phyloP scores from a whole-genome alignment of 92 coral and sea anemone genomes.

The Zoanthus gigantus region DNA sequence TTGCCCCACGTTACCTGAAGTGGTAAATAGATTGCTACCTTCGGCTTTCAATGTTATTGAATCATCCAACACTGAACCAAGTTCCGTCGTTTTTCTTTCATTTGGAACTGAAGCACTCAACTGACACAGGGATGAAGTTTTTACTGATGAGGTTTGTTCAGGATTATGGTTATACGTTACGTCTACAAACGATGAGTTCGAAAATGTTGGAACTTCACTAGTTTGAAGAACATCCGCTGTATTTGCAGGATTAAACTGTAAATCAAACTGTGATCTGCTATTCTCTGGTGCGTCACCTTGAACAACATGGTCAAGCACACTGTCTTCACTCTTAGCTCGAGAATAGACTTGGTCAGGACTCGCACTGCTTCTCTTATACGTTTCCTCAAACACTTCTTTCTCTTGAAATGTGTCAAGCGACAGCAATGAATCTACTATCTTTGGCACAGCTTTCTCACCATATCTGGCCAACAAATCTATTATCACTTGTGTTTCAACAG shows the following conservation, averaged over 20 bases:
- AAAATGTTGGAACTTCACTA: slow-evolving; percentile 40
- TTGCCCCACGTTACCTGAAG: background rate
- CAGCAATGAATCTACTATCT: slow-evolving; percentile 74
- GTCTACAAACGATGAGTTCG: background rate
- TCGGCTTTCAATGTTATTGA: background rate
- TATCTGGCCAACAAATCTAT: slow-evolving; percentile 43
- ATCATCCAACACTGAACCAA: background rate
- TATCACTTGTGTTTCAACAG: slow-evolving; percentile 55
- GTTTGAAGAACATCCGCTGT: background rate
- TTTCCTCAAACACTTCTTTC: background rate
- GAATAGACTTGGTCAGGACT: background rate
- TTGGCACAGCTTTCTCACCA: slow-evolving; percentile 62
- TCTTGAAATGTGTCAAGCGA: slow-evolving; percentile 14
- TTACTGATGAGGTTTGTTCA: background rate
- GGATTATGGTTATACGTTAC: background rate
- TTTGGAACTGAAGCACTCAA: background rate
- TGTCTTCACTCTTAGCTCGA: background rate
- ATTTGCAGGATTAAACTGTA: background rate
- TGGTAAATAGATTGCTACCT: background rate
- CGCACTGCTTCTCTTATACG: background rate
- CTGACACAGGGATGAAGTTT: background rate
- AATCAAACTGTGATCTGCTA: background rate
- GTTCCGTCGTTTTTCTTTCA: background rate
- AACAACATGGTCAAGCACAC: background rate
- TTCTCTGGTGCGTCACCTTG: background rate